Base-by-base conservation (phyloP, 2,888 invertebrate species). In the Odontomyia ornata region DNA sequence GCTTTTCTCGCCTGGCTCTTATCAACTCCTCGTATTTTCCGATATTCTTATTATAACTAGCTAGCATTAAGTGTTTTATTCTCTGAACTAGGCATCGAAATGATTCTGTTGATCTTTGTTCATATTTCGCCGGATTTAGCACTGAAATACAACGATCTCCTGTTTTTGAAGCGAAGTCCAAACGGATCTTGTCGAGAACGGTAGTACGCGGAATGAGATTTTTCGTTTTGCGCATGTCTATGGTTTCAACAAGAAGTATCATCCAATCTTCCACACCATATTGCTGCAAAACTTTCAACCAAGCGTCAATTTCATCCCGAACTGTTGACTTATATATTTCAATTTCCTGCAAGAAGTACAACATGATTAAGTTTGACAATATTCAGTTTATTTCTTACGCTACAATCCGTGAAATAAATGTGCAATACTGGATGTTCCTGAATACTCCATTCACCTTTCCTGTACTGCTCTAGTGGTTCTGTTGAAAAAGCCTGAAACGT, bases 401-500 rank as follows among this genome's bases (percentile, higher is more conserved):
- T 91, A 89, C 97, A 97, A 85, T 98, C 97, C 25, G 95, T 97
- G 93, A 97, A 97, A 86, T 93, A 98, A 78, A 96, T 94, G 86
- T 98, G 97, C 84, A 98, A 92, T 85, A 98, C 93, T 13, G 97
- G 96, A 82, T 95, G 93, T 81, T 95, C 93, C 78, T 97, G 89
- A 65, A 98, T 90, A 83, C 93, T 93, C 87, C 93, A 92, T 84
- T 92, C 91, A 76, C 90, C 91, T 69, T 92, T 92, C 79, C 91
- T 90, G 64, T 94, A 93, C 75, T 83, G 85, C 28, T 86, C 85
- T 76, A 95, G 85, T 79, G 91, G 90, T 76, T 91, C 92, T 79
- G 91, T 91, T 84, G 92, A 92, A 84, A 94, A 95, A 71, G 94
- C 93, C 67, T 93, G 90, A 85, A 96, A 95, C 77, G 90, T 91